phyloP scores from a whole-genome alignment of 2,113 vertebrate species.

The Pardalotus punctatus region DNA sequence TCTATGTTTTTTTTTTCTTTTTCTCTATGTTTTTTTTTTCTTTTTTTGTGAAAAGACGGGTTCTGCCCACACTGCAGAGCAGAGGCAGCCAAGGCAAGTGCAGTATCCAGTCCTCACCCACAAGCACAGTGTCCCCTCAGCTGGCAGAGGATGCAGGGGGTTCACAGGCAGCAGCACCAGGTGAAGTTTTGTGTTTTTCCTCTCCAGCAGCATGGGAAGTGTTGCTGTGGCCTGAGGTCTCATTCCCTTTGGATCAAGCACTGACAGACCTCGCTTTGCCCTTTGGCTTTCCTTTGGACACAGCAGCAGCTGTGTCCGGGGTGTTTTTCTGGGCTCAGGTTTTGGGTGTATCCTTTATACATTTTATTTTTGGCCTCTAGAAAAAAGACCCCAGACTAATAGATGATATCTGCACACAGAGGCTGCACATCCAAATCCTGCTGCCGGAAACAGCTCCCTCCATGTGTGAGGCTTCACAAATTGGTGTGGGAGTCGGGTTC shows the following conservation, averaged over 20 bases:
- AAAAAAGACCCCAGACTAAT: too few species aligned
- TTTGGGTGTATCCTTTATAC: neutral
- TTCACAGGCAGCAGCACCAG: rapidly evolving
- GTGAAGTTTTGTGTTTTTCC: neutral
- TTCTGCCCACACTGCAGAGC: neutral
- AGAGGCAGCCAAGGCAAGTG: rapidly evolving
- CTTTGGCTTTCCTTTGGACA: neutral
- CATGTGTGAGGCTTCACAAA: rapidly evolving
- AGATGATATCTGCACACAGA: rapidly evolving
- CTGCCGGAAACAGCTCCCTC: neutral
- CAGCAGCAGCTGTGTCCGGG: rapidly evolving
- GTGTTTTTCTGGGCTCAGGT: neutral
- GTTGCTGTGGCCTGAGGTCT: neutral
- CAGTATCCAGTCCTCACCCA: neutral
- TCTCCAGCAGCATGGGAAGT: neutral
- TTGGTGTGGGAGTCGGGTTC: rapidly evolving
- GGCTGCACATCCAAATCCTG: neutral
- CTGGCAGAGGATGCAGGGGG: neutral
- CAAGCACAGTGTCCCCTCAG: rapidly evolving
- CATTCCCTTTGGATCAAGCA: neutral
- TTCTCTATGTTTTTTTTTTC: too few species aligned
- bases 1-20: too few species aligned
- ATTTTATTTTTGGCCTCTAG: neutral
- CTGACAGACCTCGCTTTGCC: rapidly evolving
- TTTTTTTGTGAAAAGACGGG: neutral